phyloP scores from a whole-genome alignment of 2,797 vertebrate genomes.

The Pangasius macronema region DNA sequence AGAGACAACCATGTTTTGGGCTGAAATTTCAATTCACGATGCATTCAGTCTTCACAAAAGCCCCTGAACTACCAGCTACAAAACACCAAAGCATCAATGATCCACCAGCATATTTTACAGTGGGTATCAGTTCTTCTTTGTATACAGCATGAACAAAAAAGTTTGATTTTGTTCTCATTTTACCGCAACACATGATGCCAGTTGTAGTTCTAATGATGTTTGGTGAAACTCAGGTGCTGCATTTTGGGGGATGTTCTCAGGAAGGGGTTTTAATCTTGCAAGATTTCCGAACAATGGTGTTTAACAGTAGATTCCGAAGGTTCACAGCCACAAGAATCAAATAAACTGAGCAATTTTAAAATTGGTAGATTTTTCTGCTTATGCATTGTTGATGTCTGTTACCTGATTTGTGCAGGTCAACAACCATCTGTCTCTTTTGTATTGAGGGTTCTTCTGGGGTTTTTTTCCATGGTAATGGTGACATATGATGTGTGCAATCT shows the following conservation, averaged over 20 bases:
- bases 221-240: background rate
- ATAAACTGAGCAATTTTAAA: background rate
- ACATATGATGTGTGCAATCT: background rate
- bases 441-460: background rate
- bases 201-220: background rate
- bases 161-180: background rate
- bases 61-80: background rate
- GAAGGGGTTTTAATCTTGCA: background rate
- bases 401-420: background rate
- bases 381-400: background rate
- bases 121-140: background rate
- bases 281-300: background rate
- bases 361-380: background rate
- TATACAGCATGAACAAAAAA: background rate
- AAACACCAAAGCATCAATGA: background rate
- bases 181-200: background rate
- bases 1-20: background rate
- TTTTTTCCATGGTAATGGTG: background rate
- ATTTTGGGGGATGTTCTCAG: background rate
- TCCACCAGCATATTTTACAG: background rate
- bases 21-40: background rate
- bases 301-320: background rate
- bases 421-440: background rate
- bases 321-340: background rate
- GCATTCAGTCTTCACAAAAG: constrained; percentile 8